Percentiles rank a stretch among this genome's conserved stretches.
Evolutionary conservation across 2,797 vertebrate genomes (phyloP).

Genomic region (Vultur gryphus): DNA sequence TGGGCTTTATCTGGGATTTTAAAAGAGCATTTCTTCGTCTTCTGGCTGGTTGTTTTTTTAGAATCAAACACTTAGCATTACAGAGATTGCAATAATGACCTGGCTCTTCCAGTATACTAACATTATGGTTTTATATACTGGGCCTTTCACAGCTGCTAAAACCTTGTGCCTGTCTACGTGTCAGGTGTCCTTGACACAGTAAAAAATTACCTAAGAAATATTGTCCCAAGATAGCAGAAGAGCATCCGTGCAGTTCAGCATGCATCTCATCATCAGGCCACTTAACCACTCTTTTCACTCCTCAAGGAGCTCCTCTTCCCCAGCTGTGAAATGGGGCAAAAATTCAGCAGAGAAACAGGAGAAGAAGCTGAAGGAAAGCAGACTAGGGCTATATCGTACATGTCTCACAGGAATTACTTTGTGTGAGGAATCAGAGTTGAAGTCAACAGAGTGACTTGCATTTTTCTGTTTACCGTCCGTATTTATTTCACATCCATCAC

Average conservation of each 20-base stretch:
- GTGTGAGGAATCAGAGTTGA: background rate
- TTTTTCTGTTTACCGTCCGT: background rate
- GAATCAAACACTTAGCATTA: background rate
- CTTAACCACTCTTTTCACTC: background rate
- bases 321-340: background rate
- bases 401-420: background rate
- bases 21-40: background rate
- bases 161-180: background rate
- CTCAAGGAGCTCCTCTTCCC: background rate
- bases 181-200: background rate
- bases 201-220: background rate
- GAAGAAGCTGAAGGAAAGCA: background rate
- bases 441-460: background rate
- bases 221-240: background rate
- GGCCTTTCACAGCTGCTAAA: background rate
- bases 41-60: background rate
- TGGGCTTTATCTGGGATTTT: background rate
- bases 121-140: accelerated
- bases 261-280: background rate
- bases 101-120: background rate
- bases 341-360: background rate
- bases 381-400: background rate
- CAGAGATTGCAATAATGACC: no score
- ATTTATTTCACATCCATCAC: background rate
- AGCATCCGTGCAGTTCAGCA: background rate